A percentile compares a stretch with the other conserved stretches of the same genome.
phyloP scores from a whole-genome alignment of 2,797 vertebrate genomes.

The Setipinna tenuifilis region DNA sequence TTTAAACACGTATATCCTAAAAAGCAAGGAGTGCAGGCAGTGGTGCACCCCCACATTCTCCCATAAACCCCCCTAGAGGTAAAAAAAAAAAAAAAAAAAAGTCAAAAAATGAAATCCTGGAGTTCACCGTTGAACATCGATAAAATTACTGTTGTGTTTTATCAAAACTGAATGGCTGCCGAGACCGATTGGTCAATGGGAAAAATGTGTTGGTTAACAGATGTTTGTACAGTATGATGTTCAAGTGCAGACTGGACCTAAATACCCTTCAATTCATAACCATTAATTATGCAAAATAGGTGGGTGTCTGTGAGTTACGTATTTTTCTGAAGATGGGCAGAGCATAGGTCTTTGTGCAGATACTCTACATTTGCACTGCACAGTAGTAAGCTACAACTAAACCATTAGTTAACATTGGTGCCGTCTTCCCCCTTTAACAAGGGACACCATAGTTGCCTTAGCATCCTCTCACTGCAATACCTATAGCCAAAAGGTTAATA shows the following conservation, averaged over 20 bases:
- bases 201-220: too few relatives aligned
- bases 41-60: not conserved
- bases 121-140: too few relatives aligned
- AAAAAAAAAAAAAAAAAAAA: not conserved
- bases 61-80: not conserved
- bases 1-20: slow-evolving; percentile 18
- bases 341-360: not conserved
- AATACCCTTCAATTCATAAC: too few relatives aligned
- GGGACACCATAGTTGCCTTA: not conserved
- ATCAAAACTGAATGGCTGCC: too few relatives aligned
- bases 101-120: not conserved
- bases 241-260: too few relatives aligned
- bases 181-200: too few relatives aligned
- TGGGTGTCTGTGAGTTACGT: too few relatives aligned
- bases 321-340: not conserved
- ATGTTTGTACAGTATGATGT: too few relatives aligned
- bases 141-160: too few relatives aligned
- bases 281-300: too few relatives aligned
- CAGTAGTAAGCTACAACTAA: too few relatives aligned
- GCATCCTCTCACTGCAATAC: not conserved
- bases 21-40: not conserved
- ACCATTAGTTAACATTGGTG: not conserved
- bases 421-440: not conserved
- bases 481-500: too few relatives aligned
- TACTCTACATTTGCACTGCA: not conserved